Evolutionary conservation across 2,797 vertebrate genomes (phyloP), one percentile per base, ranked within the genome.

Genomic region (Philypnodon macrostomus): DNA sequence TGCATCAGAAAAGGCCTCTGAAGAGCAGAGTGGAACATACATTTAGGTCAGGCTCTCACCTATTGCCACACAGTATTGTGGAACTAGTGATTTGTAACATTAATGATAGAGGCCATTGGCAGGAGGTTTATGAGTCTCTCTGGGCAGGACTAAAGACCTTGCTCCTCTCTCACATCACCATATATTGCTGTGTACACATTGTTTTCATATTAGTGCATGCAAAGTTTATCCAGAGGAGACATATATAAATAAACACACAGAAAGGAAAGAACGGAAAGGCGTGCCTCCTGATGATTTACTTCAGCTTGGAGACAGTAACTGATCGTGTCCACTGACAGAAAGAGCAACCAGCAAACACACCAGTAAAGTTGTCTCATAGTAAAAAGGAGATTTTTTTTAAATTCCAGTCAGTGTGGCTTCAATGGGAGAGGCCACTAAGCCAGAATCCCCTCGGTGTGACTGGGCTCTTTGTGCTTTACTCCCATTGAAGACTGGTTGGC

Each of bases 401-500:
- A 83, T 81, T 81, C 80, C 77, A 77, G 75, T 75, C 83, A 75
- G 81, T 76, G 71, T 77, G 75, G 73, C 72, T 86, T 83, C 84
- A 90, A 87, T 83, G 72, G 78, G 73, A 84, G 84, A 85, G 85
- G 83, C 86, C 83, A 89, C 71, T 74, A 87, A 88, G 84, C 84
- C 83, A 88, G 81, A 84, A 77, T 83, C 76, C 79, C 80, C 80
- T 80, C 79, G 85, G 78, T 87, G 81, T 85, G 79, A 80, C 79
- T 65, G 83, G 80, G 77, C 72, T 83, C 83, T 87, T 85, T 87
- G 81, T 88, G 81, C 84, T 88, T 80, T 66, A 77, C 92, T 95
- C 91, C 92, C 91, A 94, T 94, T 96, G 93, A 96, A 93, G 95
- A 92, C 88, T 90, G 92, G 89, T 92, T 96, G 95, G 95, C 93